Conservation (phyloP, 2,888 invertebrate genomes). For the Chymomyza procnemis region DNA sequence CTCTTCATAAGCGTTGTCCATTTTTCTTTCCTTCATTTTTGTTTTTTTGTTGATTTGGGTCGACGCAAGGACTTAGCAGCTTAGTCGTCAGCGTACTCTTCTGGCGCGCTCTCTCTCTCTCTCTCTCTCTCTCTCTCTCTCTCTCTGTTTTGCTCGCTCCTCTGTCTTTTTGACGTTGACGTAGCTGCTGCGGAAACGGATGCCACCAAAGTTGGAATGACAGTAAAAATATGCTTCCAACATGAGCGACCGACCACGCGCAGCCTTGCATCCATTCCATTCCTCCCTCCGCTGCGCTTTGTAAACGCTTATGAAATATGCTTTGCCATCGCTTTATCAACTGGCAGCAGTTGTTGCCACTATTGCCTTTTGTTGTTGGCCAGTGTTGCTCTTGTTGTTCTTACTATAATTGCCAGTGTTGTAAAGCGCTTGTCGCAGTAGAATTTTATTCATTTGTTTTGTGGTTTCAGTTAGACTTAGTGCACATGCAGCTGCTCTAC, state of each 20-base stretch:
- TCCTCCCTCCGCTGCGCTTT: neutral
- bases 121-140: neutral
- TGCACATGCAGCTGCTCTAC: neutral
- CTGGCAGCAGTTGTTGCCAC: constrained; percentile 9
- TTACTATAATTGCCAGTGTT: constrained; percentile 9
- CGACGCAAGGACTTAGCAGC: constrained; percentile 63
- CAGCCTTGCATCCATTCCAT: neutral
- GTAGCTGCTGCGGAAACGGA: constrained; percentile 14
- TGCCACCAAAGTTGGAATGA: constrained; percentile 34
- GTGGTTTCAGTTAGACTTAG: constrained; percentile 58
- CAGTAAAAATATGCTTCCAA: constrained; percentile 60
- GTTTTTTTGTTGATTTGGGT: constrained; percentile 57
- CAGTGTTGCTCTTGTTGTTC: constrained; percentile 1
- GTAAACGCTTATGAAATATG: constrained; percentile 40
- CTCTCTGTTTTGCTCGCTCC: too few species aligned
- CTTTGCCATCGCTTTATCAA: constrained; percentile 53
- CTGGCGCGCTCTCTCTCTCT: neutral
- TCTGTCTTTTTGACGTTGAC: neutral
- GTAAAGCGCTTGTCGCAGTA: constrained; percentile 43
- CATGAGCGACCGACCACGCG: neutral
- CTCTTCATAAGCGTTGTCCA: too few species aligned
- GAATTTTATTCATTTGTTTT: constrained; percentile 66
- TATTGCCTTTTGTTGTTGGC: neutral
- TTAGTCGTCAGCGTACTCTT: constrained; percentile 31
- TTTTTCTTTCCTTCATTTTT: neutral